These are phyloP conservation scores for Dissostichus mawsoni DNA, from an alignment of 2,113 vertebrate species.

Conservation along the genomic window DNA sequence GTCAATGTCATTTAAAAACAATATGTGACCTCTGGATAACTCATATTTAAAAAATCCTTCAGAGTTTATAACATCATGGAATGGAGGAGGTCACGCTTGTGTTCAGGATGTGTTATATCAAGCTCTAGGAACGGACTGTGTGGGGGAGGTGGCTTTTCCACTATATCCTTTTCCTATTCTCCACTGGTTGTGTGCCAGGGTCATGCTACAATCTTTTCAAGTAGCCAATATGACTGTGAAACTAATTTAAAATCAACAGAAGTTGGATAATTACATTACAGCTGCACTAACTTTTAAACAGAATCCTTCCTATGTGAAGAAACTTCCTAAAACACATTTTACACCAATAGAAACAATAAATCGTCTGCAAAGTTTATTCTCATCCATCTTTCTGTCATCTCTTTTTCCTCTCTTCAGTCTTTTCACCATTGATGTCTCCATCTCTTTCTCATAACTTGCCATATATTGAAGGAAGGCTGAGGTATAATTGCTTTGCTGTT, in stretches of 20 bases:
- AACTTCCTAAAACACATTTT: background rate
- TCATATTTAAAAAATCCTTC: background rate
- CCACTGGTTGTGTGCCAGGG: conserved; percentile 25
- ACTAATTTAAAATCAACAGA: too few species aligned
- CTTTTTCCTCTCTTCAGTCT: background rate
- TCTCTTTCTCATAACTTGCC: conserved; percentile 15
- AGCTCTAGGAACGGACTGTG: background rate
- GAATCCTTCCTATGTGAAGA: too few species aligned
- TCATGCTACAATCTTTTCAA: background rate
- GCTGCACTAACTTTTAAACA: too few species aligned
- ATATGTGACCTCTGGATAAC: background rate
- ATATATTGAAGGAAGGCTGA: conserved; percentile 5
- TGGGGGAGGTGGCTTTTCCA: conserved; percentile 20
- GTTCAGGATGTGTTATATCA: conserved; percentile 20
- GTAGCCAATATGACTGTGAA: too few species aligned
- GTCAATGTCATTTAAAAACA: background rate
- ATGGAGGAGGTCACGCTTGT: background rate
- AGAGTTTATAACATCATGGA: background rate
- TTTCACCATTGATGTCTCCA: conserved; percentile 8
- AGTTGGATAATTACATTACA: too few species aligned
- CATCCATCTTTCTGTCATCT: conserved; percentile 19
- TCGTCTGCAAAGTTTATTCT: conserved; percentile 5
- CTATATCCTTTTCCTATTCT: conserved; percentile 24
- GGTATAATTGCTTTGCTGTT: conserved; percentile 10
- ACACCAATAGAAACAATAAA: background rate